phyloP scores from a whole-genome alignment of 2,113 vertebrate genomes.

The Eublepharis macularius region DNA sequence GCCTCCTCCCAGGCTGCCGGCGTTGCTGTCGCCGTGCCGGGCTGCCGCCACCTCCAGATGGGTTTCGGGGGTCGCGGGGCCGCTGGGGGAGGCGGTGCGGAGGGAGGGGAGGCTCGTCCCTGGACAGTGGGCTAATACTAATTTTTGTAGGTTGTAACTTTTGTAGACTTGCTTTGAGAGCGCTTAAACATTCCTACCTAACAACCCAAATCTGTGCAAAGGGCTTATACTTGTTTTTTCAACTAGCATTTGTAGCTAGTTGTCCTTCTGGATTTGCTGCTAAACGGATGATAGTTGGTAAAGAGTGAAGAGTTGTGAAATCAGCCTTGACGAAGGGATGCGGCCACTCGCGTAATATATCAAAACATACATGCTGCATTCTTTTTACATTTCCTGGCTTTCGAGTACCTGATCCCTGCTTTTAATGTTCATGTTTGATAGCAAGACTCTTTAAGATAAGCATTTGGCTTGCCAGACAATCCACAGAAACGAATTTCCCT shows the following conservation, averaged over 20 bases:
- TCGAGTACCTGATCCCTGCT: not conserved
- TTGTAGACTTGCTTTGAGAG: not conserved
- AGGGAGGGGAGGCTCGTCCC: too few species aligned
- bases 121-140: too few species aligned
- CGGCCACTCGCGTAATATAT: constrained; percentile 27
- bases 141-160: not conserved
- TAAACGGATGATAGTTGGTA: not conserved
- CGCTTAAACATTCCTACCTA: not conserved
- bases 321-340: not conserved
- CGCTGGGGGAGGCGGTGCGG: too few species aligned
- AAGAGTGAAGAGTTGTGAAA: constrained; percentile 3
- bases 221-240: constrained; percentile 18
- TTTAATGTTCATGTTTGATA: not conserved
- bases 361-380: not conserved
- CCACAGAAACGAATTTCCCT: not conserved
- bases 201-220: not conserved
- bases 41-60: too few species aligned
- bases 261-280: constrained; percentile 33
- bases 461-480: not conserved
- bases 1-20: too few species aligned
- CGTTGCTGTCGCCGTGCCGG: too few species aligned
- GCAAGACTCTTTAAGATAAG: not conserved
- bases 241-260: not conserved
- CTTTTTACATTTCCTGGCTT: not conserved
- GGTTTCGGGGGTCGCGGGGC: too few species aligned